Evolutionary conservation across 1,140 invertebrate species (phyloP).

Genomic region (Drosophila orena): DNA sequence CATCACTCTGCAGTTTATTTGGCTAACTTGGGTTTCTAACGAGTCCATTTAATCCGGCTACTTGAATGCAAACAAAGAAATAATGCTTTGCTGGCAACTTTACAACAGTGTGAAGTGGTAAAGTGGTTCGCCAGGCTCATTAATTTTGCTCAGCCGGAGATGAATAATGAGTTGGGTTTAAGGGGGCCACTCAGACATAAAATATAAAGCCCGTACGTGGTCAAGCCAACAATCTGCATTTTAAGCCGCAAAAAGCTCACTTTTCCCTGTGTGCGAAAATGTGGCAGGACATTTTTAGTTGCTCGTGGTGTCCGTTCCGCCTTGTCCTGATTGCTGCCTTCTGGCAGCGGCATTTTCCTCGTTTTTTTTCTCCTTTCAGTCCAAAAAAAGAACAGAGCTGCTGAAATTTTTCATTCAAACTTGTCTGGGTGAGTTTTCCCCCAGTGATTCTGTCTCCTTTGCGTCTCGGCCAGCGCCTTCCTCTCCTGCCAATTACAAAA

Average conservation of each 20-base stretch:
- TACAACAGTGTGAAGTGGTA: slow-evolving; percentile 19
- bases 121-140: slow-evolving; percentile 45
- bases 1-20: background rate
- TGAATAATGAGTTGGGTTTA: slow-evolving; percentile 60
- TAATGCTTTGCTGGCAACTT: slow-evolving; percentile 5
- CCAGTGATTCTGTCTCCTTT: background rate
- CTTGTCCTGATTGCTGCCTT: slow-evolving; percentile 37
- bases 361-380: background rate
- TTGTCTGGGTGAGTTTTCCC: slow-evolving; percentile 12
- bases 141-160: slow-evolving; percentile 65
- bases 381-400: slow-evolving; percentile 32
- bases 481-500: slow-evolving; percentile 58
- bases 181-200: slow-evolving; percentile 19
- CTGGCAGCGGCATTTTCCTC: slow-evolving; percentile 20
- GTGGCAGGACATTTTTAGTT: slow-evolving; percentile 40
- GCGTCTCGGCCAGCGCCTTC: background rate
- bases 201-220: slow-evolving; percentile 37
- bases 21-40: background rate
- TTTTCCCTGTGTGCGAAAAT: slow-evolving; percentile 12
- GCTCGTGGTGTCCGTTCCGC: slow-evolving; percentile 15
- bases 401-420: slow-evolving; percentile 54
- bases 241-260: slow-evolving; percentile 29
- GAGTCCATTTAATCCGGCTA: slow-evolving; percentile 10
- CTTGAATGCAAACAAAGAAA: slow-evolving; percentile 33
- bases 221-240: slow-evolving; percentile 57